Percentiles rank a stretch among this genome's conserved stretches.
phyloP scores from a whole-genome alignment of 2,888 invertebrate genomes.

The Zhengitettix transpicula region DNA sequence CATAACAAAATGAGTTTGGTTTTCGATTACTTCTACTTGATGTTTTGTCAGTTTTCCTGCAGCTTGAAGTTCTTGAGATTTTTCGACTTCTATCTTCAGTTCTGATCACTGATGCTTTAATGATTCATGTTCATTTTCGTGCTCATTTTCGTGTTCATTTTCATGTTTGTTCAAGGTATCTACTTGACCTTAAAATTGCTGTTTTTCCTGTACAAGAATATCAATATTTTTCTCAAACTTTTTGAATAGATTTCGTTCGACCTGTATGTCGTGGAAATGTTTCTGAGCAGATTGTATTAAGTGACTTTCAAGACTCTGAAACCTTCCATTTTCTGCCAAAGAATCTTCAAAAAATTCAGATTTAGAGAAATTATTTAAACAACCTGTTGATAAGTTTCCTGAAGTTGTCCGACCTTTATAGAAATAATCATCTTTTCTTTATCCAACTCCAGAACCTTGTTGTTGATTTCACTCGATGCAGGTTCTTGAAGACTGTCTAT shows the following conservation, averaged over 20 bases:
- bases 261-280: constrained; percentile 28
- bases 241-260: constrained; percentile 49
- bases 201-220: constrained; percentile 60
- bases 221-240: constrained; percentile 64
- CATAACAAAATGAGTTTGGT: constrained; percentile 55
- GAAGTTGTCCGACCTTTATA: too few relatives aligned
- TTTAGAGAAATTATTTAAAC: too few relatives aligned
- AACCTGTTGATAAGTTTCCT: too few relatives aligned
- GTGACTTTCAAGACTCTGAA: constrained; percentile 63
- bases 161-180: constrained; percentile 69
- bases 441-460: constrained; percentile 69
- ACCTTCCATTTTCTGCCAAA: too few relatives aligned
- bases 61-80: constrained; percentile 39
- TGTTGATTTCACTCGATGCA: constrained; percentile 63
- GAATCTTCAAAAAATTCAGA: too few relatives aligned
- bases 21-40: constrained; percentile 45
- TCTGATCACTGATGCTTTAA: constrained; percentile 42
- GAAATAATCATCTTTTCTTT: constrained; percentile 88
- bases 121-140: constrained; percentile 44
- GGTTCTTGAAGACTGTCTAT: constrained; percentile 71
- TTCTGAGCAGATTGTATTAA: constrained; percentile 50
- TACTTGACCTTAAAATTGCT: constrained; percentile 61
- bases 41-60: constrained; percentile 52
- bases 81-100: constrained; percentile 24
- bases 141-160: too few relatives aligned